Evolutionary conservation across 2,888 invertebrate species (phyloP).

Genomic region (Alloplasta piceator): DNA sequence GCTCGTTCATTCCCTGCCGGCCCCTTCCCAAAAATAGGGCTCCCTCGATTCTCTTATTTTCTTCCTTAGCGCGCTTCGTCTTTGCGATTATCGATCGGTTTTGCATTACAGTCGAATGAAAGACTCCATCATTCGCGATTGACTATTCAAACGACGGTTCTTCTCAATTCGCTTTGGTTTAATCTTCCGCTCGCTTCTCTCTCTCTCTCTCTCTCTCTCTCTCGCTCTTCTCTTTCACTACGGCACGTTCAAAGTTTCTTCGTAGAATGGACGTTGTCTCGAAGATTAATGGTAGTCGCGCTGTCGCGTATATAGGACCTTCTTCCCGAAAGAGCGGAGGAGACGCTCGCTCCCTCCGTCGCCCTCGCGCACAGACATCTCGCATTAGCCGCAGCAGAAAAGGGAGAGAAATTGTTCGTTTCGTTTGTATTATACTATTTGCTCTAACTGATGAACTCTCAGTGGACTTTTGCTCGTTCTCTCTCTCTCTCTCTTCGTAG

Average conservation of each 20-base stretch:
- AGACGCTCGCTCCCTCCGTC: too few species aligned
- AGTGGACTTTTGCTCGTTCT: conserved; percentile 10
- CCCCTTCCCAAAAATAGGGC: background rate
- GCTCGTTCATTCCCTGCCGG: background rate
- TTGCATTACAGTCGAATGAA: background rate
- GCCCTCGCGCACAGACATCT: conserved; percentile 7
- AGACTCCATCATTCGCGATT: background rate
- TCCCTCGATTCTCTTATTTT: conserved; percentile 6
- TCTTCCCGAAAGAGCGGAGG: conserved; percentile 43
- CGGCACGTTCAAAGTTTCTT: conserved; percentile 64
- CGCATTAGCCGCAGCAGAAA: conserved; percentile 28
- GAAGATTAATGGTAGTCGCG: conserved; percentile 73
- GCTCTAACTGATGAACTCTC: conserved; percentile 13
- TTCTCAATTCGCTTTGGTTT: background rate
- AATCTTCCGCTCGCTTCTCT: background rate
- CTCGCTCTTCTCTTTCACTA: conserved; percentile 26
- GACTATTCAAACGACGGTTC: background rate
- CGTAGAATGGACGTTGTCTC: conserved; percentile 74
- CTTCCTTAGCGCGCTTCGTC: background rate
- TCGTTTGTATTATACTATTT: conserved; percentile 33
- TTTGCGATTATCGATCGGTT: background rate
- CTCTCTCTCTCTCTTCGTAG: conserved; percentile 28
- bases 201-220: too few species aligned
- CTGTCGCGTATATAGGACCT: conserved; percentile 46
- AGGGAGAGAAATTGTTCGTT: conserved; percentile 34